Evolutionary conservation across 2,797 vertebrate genomes (phyloP).

Genomic region (Acanthurus leucopareius): DNA sequence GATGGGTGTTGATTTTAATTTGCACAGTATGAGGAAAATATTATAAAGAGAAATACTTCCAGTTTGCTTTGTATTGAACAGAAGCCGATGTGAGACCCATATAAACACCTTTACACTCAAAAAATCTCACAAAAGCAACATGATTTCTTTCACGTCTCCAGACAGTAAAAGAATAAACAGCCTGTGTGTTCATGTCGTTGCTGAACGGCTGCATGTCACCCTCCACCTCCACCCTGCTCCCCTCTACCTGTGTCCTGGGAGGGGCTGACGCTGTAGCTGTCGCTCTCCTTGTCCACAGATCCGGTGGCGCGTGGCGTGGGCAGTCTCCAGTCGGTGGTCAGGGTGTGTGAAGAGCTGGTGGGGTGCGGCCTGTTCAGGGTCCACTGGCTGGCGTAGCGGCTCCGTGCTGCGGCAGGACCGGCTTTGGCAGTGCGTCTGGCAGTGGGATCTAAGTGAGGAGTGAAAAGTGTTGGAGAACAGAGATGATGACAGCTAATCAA

Average conservation of each 20-base stretch:
- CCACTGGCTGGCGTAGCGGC: conserved; percentile 98
- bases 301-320: conserved; percentile 94
- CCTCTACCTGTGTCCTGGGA: conserved; percentile 96
- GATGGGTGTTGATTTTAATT: no score
- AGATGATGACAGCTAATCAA: background rate
- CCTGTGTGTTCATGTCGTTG: background rate
- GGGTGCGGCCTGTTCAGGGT: conserved; percentile 98
- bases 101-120: background rate
- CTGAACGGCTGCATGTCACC: background rate
- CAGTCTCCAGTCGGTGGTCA: conserved; percentile 98
- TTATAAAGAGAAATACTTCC: background rate
- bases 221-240: background rate
- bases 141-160: conserved; percentile 21
- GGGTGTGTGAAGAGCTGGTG: conserved; percentile 96
- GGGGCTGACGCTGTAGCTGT: conserved; percentile 99
- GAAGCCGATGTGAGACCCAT: background rate
- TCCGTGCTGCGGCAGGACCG: conserved; percentile 93
- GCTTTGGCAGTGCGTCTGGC: conserved; percentile 97
- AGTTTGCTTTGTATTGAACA: conserved; percentile 28
- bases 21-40: no score
- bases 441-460: conserved; percentile 90
- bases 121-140: conserved; percentile 29
- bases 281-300: conserved; percentile 98
- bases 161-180: background rate
- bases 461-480: background rate